Evolutionary conservation across 2,797 vertebrate genomes (phyloP).

Genomic region (Typhlichthys subterraneus): DNA sequence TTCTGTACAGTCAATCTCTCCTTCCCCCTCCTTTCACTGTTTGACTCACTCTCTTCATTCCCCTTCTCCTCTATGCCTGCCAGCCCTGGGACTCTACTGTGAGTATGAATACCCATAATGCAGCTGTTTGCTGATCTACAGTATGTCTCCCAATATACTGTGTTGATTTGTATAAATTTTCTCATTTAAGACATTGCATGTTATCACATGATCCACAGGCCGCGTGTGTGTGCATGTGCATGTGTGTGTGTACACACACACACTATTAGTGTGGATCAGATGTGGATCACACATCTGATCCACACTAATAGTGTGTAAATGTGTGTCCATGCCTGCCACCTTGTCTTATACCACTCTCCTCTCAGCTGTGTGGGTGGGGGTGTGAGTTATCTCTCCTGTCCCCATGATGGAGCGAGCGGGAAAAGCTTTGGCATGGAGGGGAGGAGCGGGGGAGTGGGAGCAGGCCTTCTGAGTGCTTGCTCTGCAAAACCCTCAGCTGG

Average conservation of each 20-base stretch:
- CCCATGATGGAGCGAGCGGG: constrained; percentile 36
- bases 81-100: constrained; percentile 75
- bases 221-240: too few relatives aligned
- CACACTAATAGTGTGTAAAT: constrained; percentile 1
- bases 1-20: constrained; percentile 21
- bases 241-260: background rate
- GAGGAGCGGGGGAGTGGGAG: background rate
- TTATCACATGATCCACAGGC: too few relatives aligned
- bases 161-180: background rate
- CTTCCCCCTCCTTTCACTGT: constrained; percentile 17
- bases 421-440: constrained; percentile 37
- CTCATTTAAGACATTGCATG: too few relatives aligned
- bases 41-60: constrained; percentile 42
- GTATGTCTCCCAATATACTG: background rate
- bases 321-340: background rate
- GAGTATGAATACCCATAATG: constrained; percentile 54
- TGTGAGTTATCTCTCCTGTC: constrained; percentile 43
- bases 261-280: too few relatives aligned
- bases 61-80: constrained; percentile 50
- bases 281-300: background rate
- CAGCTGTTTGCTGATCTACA: constrained; percentile 23
- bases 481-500: constrained; percentile 28
- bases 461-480: constrained; percentile 26
- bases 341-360: constrained; percentile 13
- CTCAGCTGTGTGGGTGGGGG: background rate